Evolutionary conservation across 2,113 vertebrate species (phyloP), one percentile per base, ranked within the genome.

Genomic region (Daphoenositta chrysoptera): DNA sequence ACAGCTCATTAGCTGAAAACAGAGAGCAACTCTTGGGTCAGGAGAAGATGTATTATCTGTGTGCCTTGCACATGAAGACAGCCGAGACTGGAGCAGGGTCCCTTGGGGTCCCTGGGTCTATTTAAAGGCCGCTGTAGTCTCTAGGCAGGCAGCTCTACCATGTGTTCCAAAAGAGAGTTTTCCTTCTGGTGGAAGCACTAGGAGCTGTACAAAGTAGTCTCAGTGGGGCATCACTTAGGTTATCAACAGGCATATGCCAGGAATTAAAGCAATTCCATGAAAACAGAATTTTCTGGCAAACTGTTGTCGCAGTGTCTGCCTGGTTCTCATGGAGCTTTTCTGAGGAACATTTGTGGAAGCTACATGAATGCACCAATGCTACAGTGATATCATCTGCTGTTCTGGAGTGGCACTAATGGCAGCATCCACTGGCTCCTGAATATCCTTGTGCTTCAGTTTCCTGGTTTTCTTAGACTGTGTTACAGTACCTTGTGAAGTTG

Each of bases 101-200:
- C 84, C 76, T 20, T 3, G 35, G 65, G 82, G 82, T 50, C 60
- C 90, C 56, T 53, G 68, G 91, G 91, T 92, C 83, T 92, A 40
- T 93, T 65, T 35, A 78, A 89, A 83, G 94, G 89, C 80, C 81
- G 13, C n/a, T 54, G 51, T 47, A 95, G 97, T 95, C 93, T 97
- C 96, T 89, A 96, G 94, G 96, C 93, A 93, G 69, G 92, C 93
- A 97, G 96, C 96, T 98, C 97, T 15, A 95, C 94, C 58, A 84
- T 4, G 80, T 78, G 65, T 3, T 76, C 90, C 83, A 19, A 27
- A 92, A 84, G 90, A 87, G 64, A 72, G 40, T 81, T 37, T 83
- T 86, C 87, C 72, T 93, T 86, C 61, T 78, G 78, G 81, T n/a
- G 4, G 91, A 90, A 93, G 75, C 96, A 92, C 96, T 44, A 97